Base-by-base conservation (phyloP, 2,113 vertebrate genomes). In the Orcinus orca region DNA sequence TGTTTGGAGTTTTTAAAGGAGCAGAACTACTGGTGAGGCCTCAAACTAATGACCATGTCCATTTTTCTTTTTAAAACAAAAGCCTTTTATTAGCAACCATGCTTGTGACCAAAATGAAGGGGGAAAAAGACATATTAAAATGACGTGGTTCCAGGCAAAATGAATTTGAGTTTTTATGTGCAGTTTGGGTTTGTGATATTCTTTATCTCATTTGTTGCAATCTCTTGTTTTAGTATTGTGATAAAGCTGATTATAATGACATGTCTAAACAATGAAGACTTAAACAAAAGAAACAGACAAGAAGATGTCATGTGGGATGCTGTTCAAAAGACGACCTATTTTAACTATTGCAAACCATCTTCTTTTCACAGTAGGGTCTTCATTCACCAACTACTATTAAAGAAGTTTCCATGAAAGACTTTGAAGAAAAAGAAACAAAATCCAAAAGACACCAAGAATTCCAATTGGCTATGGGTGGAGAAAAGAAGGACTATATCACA, bases 61-160 rank as follows among this genome's bases (percentile, higher is more conserved):
- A 90, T 67, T 96, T 87, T 80, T 68, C 50, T 90, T 93, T 97
- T 96, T 47, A 70, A 95, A 92, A 65, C 20, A 65, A 81, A 92
- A 81, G 6, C 3, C 23, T 76, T 94, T 95, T 95, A 50, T 68
- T 84, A 62, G 15, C 41, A 65, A 86, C 29, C n/a, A 74, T 26
- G 8, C 31, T 62, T 58, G 10, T 38, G 58, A 36, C 33, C 8
- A 88, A 50, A 14, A 50, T 90, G 38, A 26, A 55, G 38, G 33
- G 62, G 14, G 26, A 63, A 9, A 5, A 63, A 83, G 13, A 21
- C 11, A 26, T 79, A 14, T 33, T 65, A 63, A 86, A 83, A 55
- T 36, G 12, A 8, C 53, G 2, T 55, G 58, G 6, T 89, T 93
- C 26, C 38, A 29, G 65, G 73, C 14, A 93, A 77, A 80, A 41